phyloP scores from a whole-genome alignment of 2,888 invertebrate genomes.

The Platerodrilus igneus region DNA sequence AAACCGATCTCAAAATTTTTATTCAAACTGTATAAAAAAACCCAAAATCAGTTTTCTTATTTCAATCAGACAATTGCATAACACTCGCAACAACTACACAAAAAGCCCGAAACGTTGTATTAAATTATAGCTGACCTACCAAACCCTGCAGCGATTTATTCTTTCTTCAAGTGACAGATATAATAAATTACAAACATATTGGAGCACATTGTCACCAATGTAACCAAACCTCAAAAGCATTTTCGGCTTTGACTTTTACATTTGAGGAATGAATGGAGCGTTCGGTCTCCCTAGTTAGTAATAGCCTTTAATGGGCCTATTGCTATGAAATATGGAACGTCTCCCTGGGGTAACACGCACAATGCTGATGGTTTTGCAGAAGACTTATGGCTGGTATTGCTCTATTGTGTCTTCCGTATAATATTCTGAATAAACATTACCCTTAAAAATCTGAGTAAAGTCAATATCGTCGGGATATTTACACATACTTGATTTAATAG shows the following conservation, averaged over 20 bases:
- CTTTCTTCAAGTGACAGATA: constrained; percentile 33
- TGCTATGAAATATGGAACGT: constrained; percentile 45
- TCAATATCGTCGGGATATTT: constrained; percentile 13
- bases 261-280: constrained; percentile 34
- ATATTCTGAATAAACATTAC: constrained; percentile 24
- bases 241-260: constrained; percentile 37
- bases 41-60: too few species aligned
- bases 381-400: constrained; percentile 24
- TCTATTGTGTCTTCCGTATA: constrained; percentile 19
- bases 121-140: too few species aligned
- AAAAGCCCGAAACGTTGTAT: too few species aligned
- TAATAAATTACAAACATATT: constrained; percentile 44
- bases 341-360: constrained; percentile 36
- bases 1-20: too few species aligned
- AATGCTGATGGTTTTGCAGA: constrained; percentile 30
- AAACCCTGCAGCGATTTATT: constrained; percentile 10
- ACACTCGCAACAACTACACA: too few species aligned
- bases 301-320: constrained; percentile 45
- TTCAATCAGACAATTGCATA: too few species aligned
- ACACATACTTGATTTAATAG: constrained; percentile 7
- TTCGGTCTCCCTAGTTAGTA: constrained; percentile 39
- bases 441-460: constrained; percentile 16
- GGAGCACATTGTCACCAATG: constrained; percentile 38
- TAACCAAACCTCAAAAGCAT: constrained; percentile 41
- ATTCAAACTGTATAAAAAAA: too few species aligned